Evolutionary conservation across 2,797 vertebrate genomes (phyloP).

Genomic region (Platyrinchus mystaceus): DNA sequence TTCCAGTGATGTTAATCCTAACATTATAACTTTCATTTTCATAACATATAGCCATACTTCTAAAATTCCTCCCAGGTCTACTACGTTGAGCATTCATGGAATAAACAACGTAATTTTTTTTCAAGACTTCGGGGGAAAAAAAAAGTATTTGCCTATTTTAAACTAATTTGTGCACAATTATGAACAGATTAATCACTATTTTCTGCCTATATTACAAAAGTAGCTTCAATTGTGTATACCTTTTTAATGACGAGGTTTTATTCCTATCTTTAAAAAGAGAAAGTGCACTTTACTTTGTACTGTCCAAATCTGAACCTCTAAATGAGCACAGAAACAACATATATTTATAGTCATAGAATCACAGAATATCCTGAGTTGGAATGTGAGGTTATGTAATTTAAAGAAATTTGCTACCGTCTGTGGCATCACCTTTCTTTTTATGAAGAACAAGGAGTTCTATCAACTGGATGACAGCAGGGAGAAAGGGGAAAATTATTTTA

Average conservation of each 20-base stretch:
- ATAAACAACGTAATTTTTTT: background rate
- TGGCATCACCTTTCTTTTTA: background rate
- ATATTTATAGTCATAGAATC: background rate
- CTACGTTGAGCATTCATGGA: background rate
- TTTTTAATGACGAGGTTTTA: background rate
- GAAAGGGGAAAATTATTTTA: background rate
- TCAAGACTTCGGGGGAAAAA: background rate
- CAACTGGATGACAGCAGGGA: background rate
- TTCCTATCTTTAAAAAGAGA: background rate
- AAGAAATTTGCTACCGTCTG: background rate
- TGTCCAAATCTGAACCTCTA: background rate
- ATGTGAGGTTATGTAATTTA: background rate
- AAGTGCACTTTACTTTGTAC: background rate
- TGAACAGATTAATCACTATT: background rate
- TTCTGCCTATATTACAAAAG: background rate
- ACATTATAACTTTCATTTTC: background rate
- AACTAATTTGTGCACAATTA: background rate
- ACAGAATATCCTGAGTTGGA: background rate
- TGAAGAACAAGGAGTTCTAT: background rate
- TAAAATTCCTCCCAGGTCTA: background rate
- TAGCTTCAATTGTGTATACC: background rate
- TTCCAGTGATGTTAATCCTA: background rate
- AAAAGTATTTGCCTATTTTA: background rate
- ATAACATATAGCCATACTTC: background rate
- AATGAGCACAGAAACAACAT: background rate